phyloP scores from a whole-genome alignment of 1,140 invertebrate genomes.

The Yoshiicerus persimilis region DNA sequence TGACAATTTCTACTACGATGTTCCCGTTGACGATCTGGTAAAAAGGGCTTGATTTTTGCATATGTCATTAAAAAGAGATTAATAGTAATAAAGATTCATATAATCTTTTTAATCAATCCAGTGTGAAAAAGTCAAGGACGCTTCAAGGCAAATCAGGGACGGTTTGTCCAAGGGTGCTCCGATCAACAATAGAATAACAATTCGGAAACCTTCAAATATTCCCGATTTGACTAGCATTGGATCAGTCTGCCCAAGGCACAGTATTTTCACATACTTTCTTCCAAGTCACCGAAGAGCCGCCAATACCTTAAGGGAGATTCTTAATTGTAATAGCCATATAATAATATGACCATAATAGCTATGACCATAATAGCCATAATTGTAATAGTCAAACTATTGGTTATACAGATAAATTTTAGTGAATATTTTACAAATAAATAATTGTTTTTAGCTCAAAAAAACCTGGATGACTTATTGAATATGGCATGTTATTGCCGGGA shows the following conservation, averaged over 20 bases:
- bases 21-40: constrained; percentile 13
- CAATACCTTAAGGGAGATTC: constrained; percentile 10
- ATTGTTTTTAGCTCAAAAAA: not conserved
- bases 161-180: not conserved
- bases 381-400: not conserved
- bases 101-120: not conserved
- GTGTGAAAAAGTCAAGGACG: not conserved
- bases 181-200: not conserved
- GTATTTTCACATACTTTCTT: constrained; percentile 40
- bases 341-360: no score
- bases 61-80: not conserved
- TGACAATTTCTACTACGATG: not conserved
- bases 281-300: constrained; percentile 40
- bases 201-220: not conserved
- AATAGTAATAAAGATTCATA: not conserved
- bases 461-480: constrained; percentile 23
- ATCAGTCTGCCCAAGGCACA: constrained; percentile 16
- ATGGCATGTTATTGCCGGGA: constrained; percentile 42
- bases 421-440: not conserved
- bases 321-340: constrained; percentile 45
- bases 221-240: not conserved
- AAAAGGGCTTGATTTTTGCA: not conserved
- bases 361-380: no score
- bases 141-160: not conserved
- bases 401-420: not conserved